A percentile compares a stretch with the other conserved stretches of the same genome.
phyloP scores from a whole-genome alignment of 2,888 invertebrate genomes.

The Lissonota sp. region DNA sequence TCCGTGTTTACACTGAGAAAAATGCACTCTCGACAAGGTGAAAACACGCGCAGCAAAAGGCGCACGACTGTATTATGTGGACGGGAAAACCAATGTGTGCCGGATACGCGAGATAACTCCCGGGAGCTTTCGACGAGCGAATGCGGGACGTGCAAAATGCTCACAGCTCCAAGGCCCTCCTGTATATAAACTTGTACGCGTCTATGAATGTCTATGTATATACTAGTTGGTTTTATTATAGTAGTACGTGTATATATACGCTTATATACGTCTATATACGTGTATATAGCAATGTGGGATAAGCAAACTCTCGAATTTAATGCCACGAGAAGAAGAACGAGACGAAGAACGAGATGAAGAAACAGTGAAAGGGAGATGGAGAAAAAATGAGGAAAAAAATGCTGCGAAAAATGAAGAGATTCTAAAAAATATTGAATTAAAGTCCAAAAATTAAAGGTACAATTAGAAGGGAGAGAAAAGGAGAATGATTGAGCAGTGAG shows the following conservation, averaged over 20 bases:
- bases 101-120: constrained; percentile 61
- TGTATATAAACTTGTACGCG: not conserved
- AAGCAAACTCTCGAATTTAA: constrained; percentile 33
- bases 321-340: constrained; percentile 24
- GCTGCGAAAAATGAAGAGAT: not conserved
- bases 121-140: constrained; percentile 52
- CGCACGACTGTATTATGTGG: not conserved
- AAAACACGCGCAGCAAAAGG: not conserved
- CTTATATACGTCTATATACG: not conserved
- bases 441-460: not conserved
- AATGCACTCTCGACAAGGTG: constrained; percentile 10
- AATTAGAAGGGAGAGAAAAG: constrained; percentile 2
- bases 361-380: not conserved
- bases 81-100: constrained; percentile 19
- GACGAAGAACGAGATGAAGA: constrained; percentile 25
- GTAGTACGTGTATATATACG: constrained; percentile 2
- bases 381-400: not conserved
- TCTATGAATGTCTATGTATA: constrained; percentile 13
- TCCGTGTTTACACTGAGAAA: constrained; percentile 59
- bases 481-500: constrained; percentile 36
- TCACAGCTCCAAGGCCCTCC: constrained; percentile 34
- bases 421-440: not conserved
- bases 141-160: constrained; percentile 51
- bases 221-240: constrained; percentile 49
- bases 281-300: constrained; percentile 2